A percentile compares a stretch with the other conserved stretches of the same genome.
Evolutionary conservation across 2,113 vertebrate species (phyloP).

Genomic region (Chionomys nivalis): DNA sequence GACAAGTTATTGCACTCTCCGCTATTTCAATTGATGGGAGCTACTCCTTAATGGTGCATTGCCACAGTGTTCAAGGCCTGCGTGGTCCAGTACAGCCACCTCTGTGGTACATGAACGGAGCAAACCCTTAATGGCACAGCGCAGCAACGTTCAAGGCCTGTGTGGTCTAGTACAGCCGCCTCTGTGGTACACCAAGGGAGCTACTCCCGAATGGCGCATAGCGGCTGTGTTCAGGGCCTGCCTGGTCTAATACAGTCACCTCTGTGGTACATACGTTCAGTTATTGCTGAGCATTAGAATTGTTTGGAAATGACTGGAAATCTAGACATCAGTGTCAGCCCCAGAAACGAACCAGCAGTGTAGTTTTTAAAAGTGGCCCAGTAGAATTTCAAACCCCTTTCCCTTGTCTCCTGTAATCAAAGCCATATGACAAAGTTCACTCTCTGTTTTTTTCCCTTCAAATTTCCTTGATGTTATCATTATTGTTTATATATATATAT

Average conservation of each 20-base stretch:
- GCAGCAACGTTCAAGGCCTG: no score
- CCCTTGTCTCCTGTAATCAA: not conserved
- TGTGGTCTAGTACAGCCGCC: no score
- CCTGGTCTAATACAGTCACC: not conserved
- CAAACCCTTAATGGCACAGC: not conserved
- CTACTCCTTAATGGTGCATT: not conserved
- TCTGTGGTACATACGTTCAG: not conserved
- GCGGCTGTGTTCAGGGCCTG: not conserved
- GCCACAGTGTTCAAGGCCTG: no score
- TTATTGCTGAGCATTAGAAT: not conserved
- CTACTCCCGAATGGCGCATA: not conserved
- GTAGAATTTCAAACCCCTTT: not conserved
- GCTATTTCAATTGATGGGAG: not conserved
- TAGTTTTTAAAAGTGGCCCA: not conserved
- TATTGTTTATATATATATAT: not conserved
- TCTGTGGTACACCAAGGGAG: not conserved
- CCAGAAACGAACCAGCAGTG: not conserved
- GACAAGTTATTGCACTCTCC: not conserved
- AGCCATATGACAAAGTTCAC: not conserved
- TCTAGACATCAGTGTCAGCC: not conserved
- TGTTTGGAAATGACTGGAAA: not conserved
- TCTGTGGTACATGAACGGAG: no score
- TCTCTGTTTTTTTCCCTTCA: not conserved
- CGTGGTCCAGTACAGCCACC: no score
- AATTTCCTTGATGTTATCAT: not conserved